Base-by-base conservation (phyloP, 2,888 invertebrate species). In the Anticlea derivata region DNA sequence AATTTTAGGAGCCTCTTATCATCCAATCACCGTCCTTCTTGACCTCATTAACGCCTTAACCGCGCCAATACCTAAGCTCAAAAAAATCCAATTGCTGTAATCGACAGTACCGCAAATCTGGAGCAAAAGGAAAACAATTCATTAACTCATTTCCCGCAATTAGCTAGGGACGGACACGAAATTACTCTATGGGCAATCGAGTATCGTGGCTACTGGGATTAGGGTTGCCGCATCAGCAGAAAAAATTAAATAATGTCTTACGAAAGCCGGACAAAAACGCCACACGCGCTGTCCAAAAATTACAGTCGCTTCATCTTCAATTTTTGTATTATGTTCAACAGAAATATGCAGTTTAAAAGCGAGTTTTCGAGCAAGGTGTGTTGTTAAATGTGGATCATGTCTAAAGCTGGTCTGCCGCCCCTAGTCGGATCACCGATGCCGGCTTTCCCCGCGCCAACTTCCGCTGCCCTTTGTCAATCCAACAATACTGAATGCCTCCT, bases 91-190 rank as follows among this genome's bases (percentile, higher is more conserved):
- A 50, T 60, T 50, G 44, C 44, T 51, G 51, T 61, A 58, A 55
- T 56, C 47, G 55, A 39, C 49, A 44, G 67, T 66, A 66, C 71
- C 65, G 69, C 73, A 79, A 79, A 78, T 78, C 75, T 72, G 66
- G 69, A 73, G 73, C 70, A 75, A 80, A 83, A 86, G 83, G 82
- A 84, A 85, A 85, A 83, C 83, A 83, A 85, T 86, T 83, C 84
- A 86, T 85, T 80, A 78, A 78, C 73, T 78, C 71, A 83, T 86
- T 87, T 84, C 83, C 84, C 78, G 73, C 80, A 83, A 86, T 88
- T 86, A 87, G 73, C 79, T 73, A 73, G 75, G 78, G 77, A 75
- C 83, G 75, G 83, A 77, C 79, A 76, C 73, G 66, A 74, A 82
- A 82, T 86, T 82, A 85, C 80, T 83, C 75, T 83, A 74, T 71